Evolutionary conservation across 2,888 invertebrate genomes (phyloP).

Genomic region (Pteria penguin): DNA sequence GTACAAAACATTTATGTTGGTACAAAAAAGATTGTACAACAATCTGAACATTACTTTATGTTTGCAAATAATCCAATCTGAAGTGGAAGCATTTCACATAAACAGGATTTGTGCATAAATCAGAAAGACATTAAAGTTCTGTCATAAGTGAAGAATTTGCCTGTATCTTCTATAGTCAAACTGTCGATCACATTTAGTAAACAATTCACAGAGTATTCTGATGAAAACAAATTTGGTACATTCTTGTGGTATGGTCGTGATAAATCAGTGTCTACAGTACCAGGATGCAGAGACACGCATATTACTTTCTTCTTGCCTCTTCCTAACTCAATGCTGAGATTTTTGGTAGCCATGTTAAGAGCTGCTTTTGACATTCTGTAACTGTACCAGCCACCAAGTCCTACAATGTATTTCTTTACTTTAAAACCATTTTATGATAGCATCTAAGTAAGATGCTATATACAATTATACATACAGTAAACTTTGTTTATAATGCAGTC

Average conservation of each 20-base stretch:
- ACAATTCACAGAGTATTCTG: constrained; percentile 63
- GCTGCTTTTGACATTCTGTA: constrained; percentile 73
- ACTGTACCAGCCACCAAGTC: constrained; percentile 74
- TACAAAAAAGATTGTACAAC: no score
- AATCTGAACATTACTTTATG: no score
- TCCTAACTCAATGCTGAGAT: constrained; percentile 69
- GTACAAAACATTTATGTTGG: no score
- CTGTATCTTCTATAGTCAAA: constrained; percentile 60
- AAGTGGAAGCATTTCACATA: no score
- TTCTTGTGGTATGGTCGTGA: constrained; percentile 72
- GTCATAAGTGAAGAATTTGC: constrained; percentile 69
- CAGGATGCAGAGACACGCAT: constrained; percentile 70
- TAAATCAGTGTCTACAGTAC: constrained; percentile 71
- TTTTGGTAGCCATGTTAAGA: constrained; percentile 73
- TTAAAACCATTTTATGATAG: not conserved
- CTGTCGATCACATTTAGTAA: constrained; percentile 66
- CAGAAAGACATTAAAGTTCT: constrained; percentile 62
- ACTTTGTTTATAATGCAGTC: no score
- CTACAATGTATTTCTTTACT: constrained; percentile 45
- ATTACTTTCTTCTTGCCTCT: constrained; percentile 63
- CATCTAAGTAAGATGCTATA: no score
- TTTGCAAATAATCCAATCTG: no score
- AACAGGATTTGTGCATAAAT: constrained; percentile 7
- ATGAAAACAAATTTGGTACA: constrained; percentile 65
- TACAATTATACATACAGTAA: no score